Conservation (phyloP, 2,113 vertebrate genomes). For the Oreochromis aureus region DNA sequence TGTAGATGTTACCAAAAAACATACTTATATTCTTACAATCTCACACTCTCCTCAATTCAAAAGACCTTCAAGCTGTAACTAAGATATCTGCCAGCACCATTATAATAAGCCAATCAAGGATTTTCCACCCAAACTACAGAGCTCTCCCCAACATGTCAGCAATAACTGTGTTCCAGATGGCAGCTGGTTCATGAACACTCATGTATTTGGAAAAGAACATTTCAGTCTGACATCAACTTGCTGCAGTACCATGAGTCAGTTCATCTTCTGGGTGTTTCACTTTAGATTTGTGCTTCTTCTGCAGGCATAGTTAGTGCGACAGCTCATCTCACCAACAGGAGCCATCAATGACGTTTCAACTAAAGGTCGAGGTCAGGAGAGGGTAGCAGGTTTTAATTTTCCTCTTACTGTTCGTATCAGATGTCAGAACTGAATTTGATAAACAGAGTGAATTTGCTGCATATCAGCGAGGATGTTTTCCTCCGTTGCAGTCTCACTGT, state of each 20-base stretch:
- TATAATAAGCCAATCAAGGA: neutral
- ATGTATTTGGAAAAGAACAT: neutral
- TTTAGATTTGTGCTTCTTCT: neutral
- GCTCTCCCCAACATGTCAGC: neutral
- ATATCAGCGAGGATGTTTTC: neutral
- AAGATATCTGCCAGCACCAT: neutral
- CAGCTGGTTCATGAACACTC: neutral
- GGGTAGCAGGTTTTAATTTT: neutral
- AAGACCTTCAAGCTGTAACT: neutral
- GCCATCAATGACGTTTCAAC: neutral
- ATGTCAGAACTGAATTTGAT: neutral
- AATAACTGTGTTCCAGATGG: neutral
- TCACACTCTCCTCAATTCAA: neutral
- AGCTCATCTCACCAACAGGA: neutral
- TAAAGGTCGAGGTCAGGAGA: neutral
- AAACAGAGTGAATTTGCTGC: neutral
- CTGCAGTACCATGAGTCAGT: neutral
- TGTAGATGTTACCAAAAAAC: neutral
- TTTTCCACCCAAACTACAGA: neutral
- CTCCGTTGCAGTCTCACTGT: neutral
- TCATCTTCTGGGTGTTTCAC: neutral
- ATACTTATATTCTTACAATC: neutral
- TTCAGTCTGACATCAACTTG: neutral
- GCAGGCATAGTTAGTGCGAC: neutral
- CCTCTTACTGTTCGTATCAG: accelerated